Base-by-base conservation (phyloP, 2,888 invertebrate genomes). In the Cyclophora punctaria region DNA sequence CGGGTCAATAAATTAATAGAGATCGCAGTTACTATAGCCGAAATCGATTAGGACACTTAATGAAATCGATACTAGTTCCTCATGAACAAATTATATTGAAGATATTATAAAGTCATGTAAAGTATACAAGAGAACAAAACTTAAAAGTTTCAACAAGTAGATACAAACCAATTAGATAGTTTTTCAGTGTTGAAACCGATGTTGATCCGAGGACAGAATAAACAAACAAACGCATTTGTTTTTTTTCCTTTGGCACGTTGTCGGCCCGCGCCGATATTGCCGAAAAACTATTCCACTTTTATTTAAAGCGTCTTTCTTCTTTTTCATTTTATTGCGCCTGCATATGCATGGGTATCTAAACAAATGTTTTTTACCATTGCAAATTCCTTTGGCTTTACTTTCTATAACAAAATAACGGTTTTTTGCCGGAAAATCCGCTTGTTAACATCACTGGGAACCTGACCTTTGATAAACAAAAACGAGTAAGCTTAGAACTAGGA, bases 401-500 rank as follows among this genome's bases (percentile, higher is more conserved):
- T 51, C 46, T 55, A n/a, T n/a, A 34, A 46, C 41, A 34, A 46
- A 51, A 58, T 42, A 35, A 52, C 44, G 48, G 40, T 52, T 52
- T 56, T 57, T 54, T 51, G 52, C 48, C 45, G 47, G 46, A 55
- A 49, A 45, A 48, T 44, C 48, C 47, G 49, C 44, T 43, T 53
- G 20, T 20, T 20, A 20, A 20, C 20, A 48, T 51, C 51, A 64
- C 57, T 62, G 60, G 52, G 62, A 63, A 61, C 66, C 62, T 68
- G 67, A 68, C 68, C 69, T 71, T 69, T 69, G 20, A 20, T 20
- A 20, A 20, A 20, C 20, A 20, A 20, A 20, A 20, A 20, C 20
- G 20, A 20, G 20, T 20, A 20, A 20, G 20, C 20, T 20, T 20
- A 20, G 20, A 20, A 20, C 20, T 20, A 20, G 20, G 20, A 20